Evolutionary conservation across 2,113 vertebrate genomes (phyloP), one percentile per base, ranked within the genome.

Genomic region (Corythornis madagascariensis): DNA sequence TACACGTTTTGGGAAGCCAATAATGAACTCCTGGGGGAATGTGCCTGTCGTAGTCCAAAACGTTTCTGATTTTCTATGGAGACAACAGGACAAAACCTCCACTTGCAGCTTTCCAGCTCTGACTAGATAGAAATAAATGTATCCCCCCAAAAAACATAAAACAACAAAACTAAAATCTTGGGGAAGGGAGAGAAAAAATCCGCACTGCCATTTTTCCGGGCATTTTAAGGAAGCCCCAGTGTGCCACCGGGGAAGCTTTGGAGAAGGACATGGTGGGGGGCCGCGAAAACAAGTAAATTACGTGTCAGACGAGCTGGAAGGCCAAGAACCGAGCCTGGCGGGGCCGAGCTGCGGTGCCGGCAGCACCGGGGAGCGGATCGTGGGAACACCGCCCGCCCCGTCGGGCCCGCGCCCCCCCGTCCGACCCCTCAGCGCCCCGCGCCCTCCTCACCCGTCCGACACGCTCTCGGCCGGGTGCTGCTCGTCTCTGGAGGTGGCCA

Each of bases 11-110:
- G 98, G 96, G 91, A 99, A 98, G 72, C 97, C 97, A 79, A 99
- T 96, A 87, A 99, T 98, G 86, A 99, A 95, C 90, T 99, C 99
- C 83, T 99, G 99, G 2, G 99, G 99, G 97, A 99, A 99, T 98
- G 99, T 98, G 53, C 99, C 99, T 11, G 99, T 99, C 26, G 99
- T 99, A 17, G 98, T 98, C 99, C 99, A 99, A 92, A 99, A 99
- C 0, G 98, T 99, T 83, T 98, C 97, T 6, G 97, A 97, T 93
- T 97, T 98, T 90, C 99, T 99, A 88, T 25, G 61, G 77, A 93
- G 50, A 89, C 52, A 92, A 63, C 4, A 66, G 28, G 47, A 77
- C 53, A 81, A 63, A 73, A 25, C 25, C 22, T 74, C 28, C 83
- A 83, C 20, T 10, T 11, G 22, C 16, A 8, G n/a, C 48, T 55